Conservation (phyloP, 2,888 invertebrate species). For the Griposia aprilina region DNA sequence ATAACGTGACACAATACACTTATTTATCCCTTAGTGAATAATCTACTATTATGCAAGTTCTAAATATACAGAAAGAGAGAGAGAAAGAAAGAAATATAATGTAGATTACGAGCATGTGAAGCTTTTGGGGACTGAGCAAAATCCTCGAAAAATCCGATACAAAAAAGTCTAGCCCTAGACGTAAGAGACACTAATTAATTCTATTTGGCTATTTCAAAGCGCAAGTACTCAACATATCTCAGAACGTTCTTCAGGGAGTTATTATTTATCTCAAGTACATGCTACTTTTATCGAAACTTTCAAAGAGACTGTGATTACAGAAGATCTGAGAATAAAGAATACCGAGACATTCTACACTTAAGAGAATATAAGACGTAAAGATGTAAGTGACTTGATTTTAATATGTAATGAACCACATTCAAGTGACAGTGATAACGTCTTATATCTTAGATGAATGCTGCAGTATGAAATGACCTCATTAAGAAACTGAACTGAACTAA, state of each 20-base stretch:
- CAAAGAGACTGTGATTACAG: slow-evolving; percentile 14
- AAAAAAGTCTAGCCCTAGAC: neutral
- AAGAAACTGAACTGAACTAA: slow-evolving; percentile 19
- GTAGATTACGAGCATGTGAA: neutral
- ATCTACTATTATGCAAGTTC: no score
- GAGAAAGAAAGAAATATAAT: neutral
- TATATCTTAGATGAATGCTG: neutral
- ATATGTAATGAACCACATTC: slow-evolving; percentile 35
- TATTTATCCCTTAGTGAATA: no score
- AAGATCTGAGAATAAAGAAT: slow-evolving; percentile 10
- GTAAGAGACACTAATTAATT: neutral
- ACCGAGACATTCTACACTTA: neutral
- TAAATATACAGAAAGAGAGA: neutral
- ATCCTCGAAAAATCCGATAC: neutral
- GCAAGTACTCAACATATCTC: neutral
- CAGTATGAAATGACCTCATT: slow-evolving; percentile 27
- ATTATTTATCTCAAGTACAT: slow-evolving; percentile 14
- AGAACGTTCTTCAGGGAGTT: neutral
- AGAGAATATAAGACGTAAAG: neutral
- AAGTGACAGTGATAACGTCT: neutral
- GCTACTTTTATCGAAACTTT: slow-evolving; percentile 3
- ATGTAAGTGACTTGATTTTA: slow-evolving; percentile 19
- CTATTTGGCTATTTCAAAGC: neutral
- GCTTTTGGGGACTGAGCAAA: neutral
- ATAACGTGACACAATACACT: no score